Percentiles rank a stretch among this genome's conserved stretches.
phyloP scores from a whole-genome alignment of 2,797 vertebrate genomes.

The Pempheris klunzingeri region DNA sequence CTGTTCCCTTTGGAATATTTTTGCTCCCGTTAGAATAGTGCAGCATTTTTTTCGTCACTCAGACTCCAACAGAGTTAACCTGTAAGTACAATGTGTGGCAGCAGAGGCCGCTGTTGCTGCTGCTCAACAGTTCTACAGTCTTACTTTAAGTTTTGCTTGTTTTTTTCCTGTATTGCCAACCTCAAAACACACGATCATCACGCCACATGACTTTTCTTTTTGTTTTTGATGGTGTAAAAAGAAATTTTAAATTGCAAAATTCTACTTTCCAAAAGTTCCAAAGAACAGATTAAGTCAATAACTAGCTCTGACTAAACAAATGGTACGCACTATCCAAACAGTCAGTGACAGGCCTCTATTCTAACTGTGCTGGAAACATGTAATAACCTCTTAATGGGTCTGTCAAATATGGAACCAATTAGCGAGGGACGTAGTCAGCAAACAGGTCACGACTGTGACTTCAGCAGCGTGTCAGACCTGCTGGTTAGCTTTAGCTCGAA shows the following conservation, averaged over 20 bases:
- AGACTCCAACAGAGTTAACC: too few relatives aligned
- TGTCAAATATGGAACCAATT: conserved; percentile 81
- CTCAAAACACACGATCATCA: too few relatives aligned
- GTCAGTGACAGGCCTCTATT: conserved; percentile 42
- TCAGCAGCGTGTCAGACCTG: conserved; percentile 37
- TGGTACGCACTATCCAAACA: conserved; percentile 29
- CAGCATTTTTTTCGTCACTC: too few relatives aligned
- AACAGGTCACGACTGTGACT: conserved; percentile 56
- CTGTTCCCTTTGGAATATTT: too few relatives aligned
- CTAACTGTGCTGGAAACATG: conserved; percentile 58
- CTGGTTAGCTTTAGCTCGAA: conserved; percentile 47
- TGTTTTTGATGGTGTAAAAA: not conserved
- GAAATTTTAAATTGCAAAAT: not conserved
- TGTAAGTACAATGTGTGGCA: too few relatives aligned
- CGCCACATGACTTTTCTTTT: not conserved
- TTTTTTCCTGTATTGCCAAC: too few relatives aligned
- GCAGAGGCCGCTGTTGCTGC: too few relatives aligned
- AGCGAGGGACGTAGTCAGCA: conserved; percentile 61
- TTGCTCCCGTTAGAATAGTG: too few relatives aligned
- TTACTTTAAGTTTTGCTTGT: too few relatives aligned
- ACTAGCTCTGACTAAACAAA: conserved; percentile 53
- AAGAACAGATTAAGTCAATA: not conserved
- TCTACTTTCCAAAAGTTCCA: not conserved
- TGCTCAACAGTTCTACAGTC: too few relatives aligned
- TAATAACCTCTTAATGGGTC: conserved; percentile 72